phyloP scores from a whole-genome alignment of 2,113 vertebrate species.

The Podarcis muralis region DNA sequence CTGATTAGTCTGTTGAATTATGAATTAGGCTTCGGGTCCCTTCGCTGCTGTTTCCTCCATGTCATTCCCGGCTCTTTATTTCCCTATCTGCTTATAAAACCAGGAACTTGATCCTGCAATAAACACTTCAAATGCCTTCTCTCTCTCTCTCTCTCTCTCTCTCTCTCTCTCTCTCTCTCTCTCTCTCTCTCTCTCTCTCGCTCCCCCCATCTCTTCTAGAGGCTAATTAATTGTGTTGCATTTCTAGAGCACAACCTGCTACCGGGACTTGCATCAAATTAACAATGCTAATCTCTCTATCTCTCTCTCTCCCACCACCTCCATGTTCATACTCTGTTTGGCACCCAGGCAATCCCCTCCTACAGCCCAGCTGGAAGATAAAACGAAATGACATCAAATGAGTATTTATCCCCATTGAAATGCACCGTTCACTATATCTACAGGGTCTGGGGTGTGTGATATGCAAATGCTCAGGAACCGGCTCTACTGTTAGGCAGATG shows the following conservation, averaged over 20 bases:
- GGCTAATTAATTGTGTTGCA: constrained; percentile 83
- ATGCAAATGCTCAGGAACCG: not conserved
- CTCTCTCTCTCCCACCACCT: not conserved
- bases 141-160: constrained; percentile 55
- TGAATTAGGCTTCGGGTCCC: constrained; percentile 81
- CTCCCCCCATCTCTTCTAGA: constrained; percentile 51
- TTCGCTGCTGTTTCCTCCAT: constrained; percentile 79
- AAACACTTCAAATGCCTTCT: constrained; percentile 80
- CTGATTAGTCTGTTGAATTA: constrained; percentile 86
- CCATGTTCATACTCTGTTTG: not conserved
- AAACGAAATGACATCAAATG: constrained; percentile 35
- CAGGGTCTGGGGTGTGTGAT: not conserved
- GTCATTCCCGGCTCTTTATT: constrained; percentile 80
- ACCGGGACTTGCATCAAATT: constrained; percentile 68
- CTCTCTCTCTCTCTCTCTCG: constrained; percentile 58
- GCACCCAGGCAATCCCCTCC: constrained; percentile 42
- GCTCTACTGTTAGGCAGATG: too few species aligned
- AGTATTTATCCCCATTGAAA: constrained; percentile 17
- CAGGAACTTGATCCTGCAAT: constrained; percentile 79
- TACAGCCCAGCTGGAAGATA: constrained; percentile 38
- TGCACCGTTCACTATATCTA: not conserved
- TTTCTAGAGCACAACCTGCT: constrained; percentile 68
- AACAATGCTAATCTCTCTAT: constrained; percentile 64
- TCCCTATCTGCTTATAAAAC: constrained; percentile 84
- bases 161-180: constrained; percentile 62